A percentile compares a stretch with the other conserved stretches of the same genome.
These are phyloP conservation scores for Acanthococcus lagerstroemiae DNA, from an alignment of 2,888 invertebrate species.

Conservation along the genomic window DNA sequence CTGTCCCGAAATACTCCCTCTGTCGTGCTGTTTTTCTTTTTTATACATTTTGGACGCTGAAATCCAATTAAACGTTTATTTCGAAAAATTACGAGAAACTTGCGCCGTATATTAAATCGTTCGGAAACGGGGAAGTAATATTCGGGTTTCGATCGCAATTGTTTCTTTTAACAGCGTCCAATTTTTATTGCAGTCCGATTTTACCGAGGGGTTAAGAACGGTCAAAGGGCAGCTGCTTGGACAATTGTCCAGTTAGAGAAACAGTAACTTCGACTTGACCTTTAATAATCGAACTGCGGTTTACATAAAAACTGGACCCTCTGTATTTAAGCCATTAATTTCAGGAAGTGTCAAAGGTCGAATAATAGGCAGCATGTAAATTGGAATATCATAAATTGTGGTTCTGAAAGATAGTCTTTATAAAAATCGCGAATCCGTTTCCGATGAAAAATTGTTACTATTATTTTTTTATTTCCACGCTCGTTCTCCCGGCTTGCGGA, in stretches of 20 bases:
- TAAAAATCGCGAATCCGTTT: conserved; percentile 13
- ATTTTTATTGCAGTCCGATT: conserved; percentile 17
- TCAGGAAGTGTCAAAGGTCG: conserved; percentile 27
- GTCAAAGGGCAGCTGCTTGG: conserved; percentile 26
- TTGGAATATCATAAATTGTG: conserved; percentile 30
- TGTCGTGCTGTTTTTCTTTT: no score
- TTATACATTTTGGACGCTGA: neutral
- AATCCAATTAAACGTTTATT: neutral
- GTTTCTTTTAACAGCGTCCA: conserved; percentile 15
- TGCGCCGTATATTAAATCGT: conserved; percentile 9
- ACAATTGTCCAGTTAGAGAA: conserved; percentile 23
- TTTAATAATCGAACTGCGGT: conserved; percentile 23
- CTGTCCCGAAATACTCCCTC: no score
- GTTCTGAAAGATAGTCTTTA: conserved; percentile 23
- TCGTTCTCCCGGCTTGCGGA: conserved; percentile 5
- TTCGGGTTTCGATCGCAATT: conserved; percentile 15
- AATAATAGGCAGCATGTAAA: conserved; percentile 27
- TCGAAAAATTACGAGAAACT: neutral
- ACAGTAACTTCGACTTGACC: conserved; percentile 25
- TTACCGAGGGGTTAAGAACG: conserved; percentile 13
- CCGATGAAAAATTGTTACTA: conserved; percentile 25
- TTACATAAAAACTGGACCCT: conserved; percentile 24
- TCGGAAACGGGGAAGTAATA: conserved; percentile 19
- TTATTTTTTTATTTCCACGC: conserved; percentile 19
- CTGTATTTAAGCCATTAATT: conserved; percentile 18